A percentile compares a stretch with the other conserved stretches of the same genome.
These are phyloP conservation scores for Zeuzera pyrina DNA, from an alignment of 2,888 invertebrate genomes.

Conservation along the genomic window DNA sequence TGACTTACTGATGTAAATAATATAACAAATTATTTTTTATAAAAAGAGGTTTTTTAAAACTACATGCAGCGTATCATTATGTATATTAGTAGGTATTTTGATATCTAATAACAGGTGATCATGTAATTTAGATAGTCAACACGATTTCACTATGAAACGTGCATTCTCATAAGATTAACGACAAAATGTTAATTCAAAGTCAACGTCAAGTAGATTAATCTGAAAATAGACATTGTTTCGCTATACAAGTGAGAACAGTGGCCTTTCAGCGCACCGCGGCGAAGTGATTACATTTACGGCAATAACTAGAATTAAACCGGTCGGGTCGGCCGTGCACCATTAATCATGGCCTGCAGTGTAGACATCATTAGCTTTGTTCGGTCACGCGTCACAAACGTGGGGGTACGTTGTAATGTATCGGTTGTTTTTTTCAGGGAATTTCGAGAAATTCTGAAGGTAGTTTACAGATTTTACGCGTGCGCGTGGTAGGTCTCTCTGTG, in stretches of 20 bases:
- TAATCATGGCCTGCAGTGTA: constrained; percentile 38
- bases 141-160: too few relatives aligned
- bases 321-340: constrained; percentile 22
- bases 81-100: too few relatives aligned
- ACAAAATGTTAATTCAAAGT: constrained; percentile 14
- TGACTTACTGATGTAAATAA: too few relatives aligned
- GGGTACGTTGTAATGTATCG: constrained; percentile 7
- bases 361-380: constrained; percentile 35
- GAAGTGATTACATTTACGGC: constrained; percentile 39
- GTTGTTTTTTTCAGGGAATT: constrained; percentile 10
- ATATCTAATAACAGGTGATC: too few relatives aligned
- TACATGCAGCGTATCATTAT: too few relatives aligned
- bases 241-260: constrained; percentile 13
- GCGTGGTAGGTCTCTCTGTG: too few relatives aligned
- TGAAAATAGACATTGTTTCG: constrained; percentile 20
- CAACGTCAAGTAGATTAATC: constrained; percentile 15
- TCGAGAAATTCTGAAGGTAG: too few relatives aligned
- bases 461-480: too few relatives aligned
- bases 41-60: too few relatives aligned
- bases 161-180: constrained; percentile 34
- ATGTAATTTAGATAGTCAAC: too few relatives aligned
- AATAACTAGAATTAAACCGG: constrained; percentile 49
- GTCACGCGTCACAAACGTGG: constrained; percentile 23
- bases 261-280: constrained; percentile 23
- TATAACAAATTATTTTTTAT: too few relatives aligned